Base-by-base conservation (phyloP, 2,888 invertebrate genomes). In the Criorhina ranunculi region DNA sequence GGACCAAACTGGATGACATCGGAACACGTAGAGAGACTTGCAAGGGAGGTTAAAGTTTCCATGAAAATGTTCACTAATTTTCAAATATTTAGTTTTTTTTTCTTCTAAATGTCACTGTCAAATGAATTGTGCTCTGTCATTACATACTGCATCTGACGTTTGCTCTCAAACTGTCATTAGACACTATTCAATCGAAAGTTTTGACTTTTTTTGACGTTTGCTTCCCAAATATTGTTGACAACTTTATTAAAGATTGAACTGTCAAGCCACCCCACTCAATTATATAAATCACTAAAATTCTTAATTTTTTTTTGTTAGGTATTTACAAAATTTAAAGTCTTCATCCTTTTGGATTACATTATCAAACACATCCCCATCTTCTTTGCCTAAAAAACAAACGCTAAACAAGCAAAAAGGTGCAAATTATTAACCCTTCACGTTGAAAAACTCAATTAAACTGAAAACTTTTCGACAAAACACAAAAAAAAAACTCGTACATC, bases 391-490 rank as follows among this genome's bases (percentile, higher is more conserved):
- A 64, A 59, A 70, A 59, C 64, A 46, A 82, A 70, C 55, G 37
- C 46, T 62, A 64, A 79, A 49, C 62, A 67, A 73, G 55, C 55
- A 78, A 79, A 83, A 73, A 79, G 78, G 79, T 83, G 83, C 79
- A 73, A 83, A 79, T 79, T 79, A 81, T 78, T 73, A 78, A 81
- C 80, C 76, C 76, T 72, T 75, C 89, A 88, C 89, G 89, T 89
- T 89, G 89, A 88, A 89, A 89, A 90, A 90, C 90, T 90, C 90
- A 90, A 90, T 90, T 90, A 90, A 90, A 90, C 87, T 90, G 89
- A 89, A 89, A 90, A 90, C 89, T 90, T 90, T 89, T 89, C 87
- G 88, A 89, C 62, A 72, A 76, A 75, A n/a, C n/a, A n/a, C n/a
- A 75, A 57, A 62, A 55, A 40, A 59, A 44, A 66, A 67, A 12